Evolutionary conservation across 2,113 vertebrate species (phyloP).

Genomic region (Elephas maximus): DNA sequence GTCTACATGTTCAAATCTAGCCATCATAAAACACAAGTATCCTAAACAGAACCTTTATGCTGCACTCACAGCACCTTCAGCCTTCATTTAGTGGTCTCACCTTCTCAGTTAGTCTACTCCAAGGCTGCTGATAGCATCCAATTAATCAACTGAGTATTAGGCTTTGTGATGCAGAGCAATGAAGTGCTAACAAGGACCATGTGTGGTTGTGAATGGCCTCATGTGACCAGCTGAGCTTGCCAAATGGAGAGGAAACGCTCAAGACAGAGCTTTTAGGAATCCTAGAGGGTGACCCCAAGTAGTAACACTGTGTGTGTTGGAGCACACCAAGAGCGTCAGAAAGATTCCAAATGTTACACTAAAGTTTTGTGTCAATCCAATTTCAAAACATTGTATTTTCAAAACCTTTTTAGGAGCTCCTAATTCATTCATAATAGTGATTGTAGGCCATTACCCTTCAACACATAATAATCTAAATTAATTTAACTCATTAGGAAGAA

Average conservation of each 20-base stretch:
- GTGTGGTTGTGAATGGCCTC: constrained; percentile 87
- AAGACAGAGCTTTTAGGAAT: constrained; percentile 78
- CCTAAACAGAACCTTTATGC: constrained; percentile 74
- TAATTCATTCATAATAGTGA: neutral
- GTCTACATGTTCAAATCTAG: constrained; percentile 67
- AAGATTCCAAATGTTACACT: neutral
- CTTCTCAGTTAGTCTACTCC: constrained; percentile 71
- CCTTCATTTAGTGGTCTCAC: constrained; percentile 80
- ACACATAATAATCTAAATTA: constrained; percentile 25
- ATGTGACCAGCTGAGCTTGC: constrained; percentile 82
- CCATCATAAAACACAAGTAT: constrained; percentile 73
- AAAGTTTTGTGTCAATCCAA: constrained; percentile 21
- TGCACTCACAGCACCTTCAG: constrained; percentile 59
- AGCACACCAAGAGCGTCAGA: constrained; percentile 60
- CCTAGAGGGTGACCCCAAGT: constrained; percentile 77
- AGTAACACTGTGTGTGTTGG: constrained; percentile 70
- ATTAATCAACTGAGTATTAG: constrained; percentile 85
- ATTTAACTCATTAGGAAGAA: constrained; percentile 42
- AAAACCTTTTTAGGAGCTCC: neutral
- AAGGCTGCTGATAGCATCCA: constrained; percentile 84
- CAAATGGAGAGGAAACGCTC: constrained; percentile 85
- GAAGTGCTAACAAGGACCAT: constrained; percentile 90
- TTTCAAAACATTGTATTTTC: constrained; percentile 37
- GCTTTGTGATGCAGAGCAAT: constrained; percentile 84
- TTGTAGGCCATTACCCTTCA: neutral